phyloP scores from a whole-genome alignment of 2,113 vertebrate species.

The Halcyon malimbica region DNA sequence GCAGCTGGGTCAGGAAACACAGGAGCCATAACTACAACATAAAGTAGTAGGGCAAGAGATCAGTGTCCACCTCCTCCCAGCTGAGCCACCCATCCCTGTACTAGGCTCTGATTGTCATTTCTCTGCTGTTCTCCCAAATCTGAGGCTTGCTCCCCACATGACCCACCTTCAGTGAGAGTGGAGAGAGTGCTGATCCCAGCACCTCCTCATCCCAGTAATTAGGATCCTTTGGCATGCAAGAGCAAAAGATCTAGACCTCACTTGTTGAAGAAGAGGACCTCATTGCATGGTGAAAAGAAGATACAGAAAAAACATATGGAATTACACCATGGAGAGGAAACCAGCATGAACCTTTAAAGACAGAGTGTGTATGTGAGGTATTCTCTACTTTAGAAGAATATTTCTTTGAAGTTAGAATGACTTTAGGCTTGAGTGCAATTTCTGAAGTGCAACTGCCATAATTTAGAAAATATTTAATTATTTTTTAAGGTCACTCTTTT shows the following conservation, averaged over 20 bases:
- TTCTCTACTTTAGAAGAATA: neutral
- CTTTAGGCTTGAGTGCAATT: neutral
- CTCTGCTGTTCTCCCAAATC: neutral
- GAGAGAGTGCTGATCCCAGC: accelerated
- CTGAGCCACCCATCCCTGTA: neutral
- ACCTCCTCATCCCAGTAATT: neutral
- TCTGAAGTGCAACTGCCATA: neutral
- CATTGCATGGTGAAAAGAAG: neutral
- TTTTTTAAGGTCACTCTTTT: neutral
- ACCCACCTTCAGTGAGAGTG: accelerated
- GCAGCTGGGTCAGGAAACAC: neutral
- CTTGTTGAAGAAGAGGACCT: neutral
- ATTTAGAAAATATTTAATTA: neutral
- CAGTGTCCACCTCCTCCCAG: no score
- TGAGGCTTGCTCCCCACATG: neutral
- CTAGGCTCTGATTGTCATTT: neutral
- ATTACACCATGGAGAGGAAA: neutral
- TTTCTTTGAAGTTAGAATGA: neutral
- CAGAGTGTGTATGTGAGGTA: neutral
- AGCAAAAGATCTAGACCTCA: neutral
- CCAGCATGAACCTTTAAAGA: neutral
- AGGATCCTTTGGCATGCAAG: neutral
- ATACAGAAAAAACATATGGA: neutral
- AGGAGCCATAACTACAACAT: neutral
- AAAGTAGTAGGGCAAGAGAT: neutral